Evolutionary conservation across 2,797 vertebrate genomes (phyloP).

Genomic region (Amblyopsis hoosieri): DNA sequence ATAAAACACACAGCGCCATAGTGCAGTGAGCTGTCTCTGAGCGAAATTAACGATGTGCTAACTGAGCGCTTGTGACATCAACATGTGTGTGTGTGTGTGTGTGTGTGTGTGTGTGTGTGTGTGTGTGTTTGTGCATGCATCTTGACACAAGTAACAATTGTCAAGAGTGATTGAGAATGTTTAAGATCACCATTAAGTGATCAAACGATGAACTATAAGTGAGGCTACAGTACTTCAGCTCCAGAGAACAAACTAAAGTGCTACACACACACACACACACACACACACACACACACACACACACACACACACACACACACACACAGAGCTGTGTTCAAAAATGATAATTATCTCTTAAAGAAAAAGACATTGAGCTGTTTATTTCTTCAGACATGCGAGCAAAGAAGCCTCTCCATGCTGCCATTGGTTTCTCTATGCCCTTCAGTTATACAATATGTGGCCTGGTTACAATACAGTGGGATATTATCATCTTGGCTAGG

Average conservation of each 20-base stretch:
- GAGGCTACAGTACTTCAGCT: no score
- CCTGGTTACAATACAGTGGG: background rate
- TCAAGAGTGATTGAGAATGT: no score
- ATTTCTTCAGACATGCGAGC: no score
- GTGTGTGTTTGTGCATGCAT: background rate
- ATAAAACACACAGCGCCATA: constrained; percentile 23
- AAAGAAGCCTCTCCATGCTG: background rate
- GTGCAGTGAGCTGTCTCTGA: constrained; percentile 43
- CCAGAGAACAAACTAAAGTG: no score
- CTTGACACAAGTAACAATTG: constrained; percentile 9
- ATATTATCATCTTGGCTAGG: background rate
- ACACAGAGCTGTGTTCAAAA: no score
- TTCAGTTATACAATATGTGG: background rate
- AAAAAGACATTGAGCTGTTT: no score
- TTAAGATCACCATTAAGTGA: no score
- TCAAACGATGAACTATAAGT: no score
- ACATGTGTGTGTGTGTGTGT: background rate
- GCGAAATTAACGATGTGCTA: constrained; percentile 23
- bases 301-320: no score
- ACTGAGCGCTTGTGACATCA: constrained; percentile 24
- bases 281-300: no score
- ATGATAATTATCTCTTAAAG: no score
- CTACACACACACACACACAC: no score
- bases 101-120: background rate
- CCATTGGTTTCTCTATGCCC: background rate